Conservation (phyloP, 2,113 vertebrate species). For the Jacana jacana region DNA sequence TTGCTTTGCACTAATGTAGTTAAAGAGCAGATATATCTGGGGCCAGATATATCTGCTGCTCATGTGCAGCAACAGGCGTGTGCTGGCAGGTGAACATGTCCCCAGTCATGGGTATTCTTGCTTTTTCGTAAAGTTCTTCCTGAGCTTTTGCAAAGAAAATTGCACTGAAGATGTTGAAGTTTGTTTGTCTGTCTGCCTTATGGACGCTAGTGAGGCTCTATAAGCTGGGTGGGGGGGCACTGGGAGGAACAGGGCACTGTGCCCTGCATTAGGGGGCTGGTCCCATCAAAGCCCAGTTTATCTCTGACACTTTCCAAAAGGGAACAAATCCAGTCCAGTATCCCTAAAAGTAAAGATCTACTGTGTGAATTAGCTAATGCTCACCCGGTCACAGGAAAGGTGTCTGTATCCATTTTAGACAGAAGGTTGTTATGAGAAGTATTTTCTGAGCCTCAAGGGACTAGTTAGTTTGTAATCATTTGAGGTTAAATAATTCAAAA, state of each 20-base stretch:
- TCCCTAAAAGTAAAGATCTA: neutral
- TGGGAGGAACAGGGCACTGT: neutral
- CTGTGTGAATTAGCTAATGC: neutral
- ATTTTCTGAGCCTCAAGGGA: neutral
- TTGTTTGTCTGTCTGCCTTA: neutral
- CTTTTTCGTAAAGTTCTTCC: neutral
- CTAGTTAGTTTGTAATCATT: neutral
- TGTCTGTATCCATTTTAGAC: neutral
- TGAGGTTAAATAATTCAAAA: slow-evolving; percentile 44
- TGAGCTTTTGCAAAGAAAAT: neutral
- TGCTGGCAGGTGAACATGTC: neutral
- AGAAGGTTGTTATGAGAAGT: neutral
- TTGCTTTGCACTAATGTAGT: neutral
- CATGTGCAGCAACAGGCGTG: neutral
- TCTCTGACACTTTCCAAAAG: neutral
- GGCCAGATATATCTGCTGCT: no score
- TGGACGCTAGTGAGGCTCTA: neutral
- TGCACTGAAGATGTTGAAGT: neutral
- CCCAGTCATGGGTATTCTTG: neutral
- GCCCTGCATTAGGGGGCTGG: neutral
- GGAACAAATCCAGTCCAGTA: neutral
- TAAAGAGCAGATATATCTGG: neutral
- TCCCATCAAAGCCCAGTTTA: neutral
- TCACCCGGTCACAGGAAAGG: neutral
- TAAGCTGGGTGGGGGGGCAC: neutral